phyloP scores from a whole-genome alignment of 2,797 vertebrate species.

The Darevskia mixta region DNA sequence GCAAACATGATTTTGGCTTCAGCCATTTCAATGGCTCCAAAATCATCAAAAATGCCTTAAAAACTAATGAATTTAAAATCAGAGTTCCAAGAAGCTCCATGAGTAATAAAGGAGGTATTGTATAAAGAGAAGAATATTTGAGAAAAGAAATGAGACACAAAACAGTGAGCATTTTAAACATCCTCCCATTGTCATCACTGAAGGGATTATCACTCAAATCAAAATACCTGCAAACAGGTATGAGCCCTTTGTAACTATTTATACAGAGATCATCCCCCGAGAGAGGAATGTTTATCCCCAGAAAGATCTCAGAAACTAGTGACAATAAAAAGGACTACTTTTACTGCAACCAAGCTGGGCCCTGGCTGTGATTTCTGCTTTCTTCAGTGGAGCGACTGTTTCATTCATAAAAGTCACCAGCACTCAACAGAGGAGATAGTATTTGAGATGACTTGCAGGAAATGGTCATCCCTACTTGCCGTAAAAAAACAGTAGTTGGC shows the following conservation, averaged over 20 bases:
- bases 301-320: background rate
- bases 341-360: background rate
- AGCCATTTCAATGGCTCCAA: background rate
- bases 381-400: background rate
- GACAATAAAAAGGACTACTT: background rate
- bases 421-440: background rate
- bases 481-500: conserved; percentile 33
- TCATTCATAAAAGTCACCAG: background rate
- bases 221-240: background rate
- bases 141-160: conserved; percentile 34
- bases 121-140: conserved; percentile 32
- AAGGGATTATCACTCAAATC: background rate
- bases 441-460: background rate
- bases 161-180: conserved; percentile 8
- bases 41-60: conserved; percentile 16
- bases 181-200: conserved; percentile 3
- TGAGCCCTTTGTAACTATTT: background rate
- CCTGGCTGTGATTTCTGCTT: conserved; percentile 23
- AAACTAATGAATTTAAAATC: conserved; percentile 14
- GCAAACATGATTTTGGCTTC: background rate
- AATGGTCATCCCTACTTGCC: conserved; percentile 2
- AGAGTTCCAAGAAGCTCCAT: background rate
- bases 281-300: background rate
- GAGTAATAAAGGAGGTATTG: conserved; percentile 31
- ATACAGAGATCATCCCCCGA: background rate